Percentiles rank a stretch among this genome's conserved stretches.
phyloP scores from a whole-genome alignment of 2,113 vertebrate species.

The Nannobrachium achirus region DNA sequence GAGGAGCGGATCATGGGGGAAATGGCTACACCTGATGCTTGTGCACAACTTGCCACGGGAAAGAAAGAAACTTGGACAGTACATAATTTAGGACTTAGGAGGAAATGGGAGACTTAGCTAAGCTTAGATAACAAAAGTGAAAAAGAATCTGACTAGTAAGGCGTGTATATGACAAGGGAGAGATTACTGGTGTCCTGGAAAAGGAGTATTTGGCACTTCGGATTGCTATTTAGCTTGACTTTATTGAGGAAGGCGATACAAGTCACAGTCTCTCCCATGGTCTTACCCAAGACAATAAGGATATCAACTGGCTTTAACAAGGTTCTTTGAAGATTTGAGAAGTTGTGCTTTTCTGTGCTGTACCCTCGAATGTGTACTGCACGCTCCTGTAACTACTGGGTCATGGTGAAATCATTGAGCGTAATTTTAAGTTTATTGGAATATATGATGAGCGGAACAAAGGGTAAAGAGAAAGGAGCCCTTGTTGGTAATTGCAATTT shows the following conservation, averaged over 20 bases:
- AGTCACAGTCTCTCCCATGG: slow-evolving; percentile 35
- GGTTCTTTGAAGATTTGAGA: slow-evolving; percentile 70
- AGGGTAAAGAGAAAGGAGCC: slow-evolving; percentile 59
- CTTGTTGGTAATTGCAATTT: slow-evolving; percentile 76
- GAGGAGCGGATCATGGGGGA: slow-evolving; percentile 73
- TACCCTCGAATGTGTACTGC: slow-evolving; percentile 36
- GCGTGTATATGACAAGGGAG: slow-evolving; percentile 64
- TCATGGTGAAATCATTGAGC: slow-evolving; percentile 54
- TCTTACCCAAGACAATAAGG: slow-evolving; percentile 69
- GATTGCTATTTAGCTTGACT: slow-evolving; percentile 65
- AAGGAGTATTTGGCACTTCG: slow-evolving; percentile 63
- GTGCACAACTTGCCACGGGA: slow-evolving; percentile 61
- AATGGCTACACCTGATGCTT: slow-evolving; percentile 82
- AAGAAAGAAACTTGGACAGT: slow-evolving; percentile 63
- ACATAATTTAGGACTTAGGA: slow-evolving; percentile 71
- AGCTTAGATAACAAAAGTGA: slow-evolving; percentile 65
- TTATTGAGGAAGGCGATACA: slow-evolving; percentile 67
- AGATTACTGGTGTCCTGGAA: slow-evolving; percentile 72
- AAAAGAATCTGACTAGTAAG: slow-evolving; percentile 64
- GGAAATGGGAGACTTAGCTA: slow-evolving; percentile 72
- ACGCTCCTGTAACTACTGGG: slow-evolving; percentile 60
- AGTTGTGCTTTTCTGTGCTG: slow-evolving; percentile 54
- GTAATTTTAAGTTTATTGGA: slow-evolving; percentile 70
- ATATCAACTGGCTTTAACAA: slow-evolving; percentile 51
- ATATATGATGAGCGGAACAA: slow-evolving; percentile 61